Conservation (phyloP, 2,113 vertebrate genomes). For the Oenanthe oenanthe region DNA sequence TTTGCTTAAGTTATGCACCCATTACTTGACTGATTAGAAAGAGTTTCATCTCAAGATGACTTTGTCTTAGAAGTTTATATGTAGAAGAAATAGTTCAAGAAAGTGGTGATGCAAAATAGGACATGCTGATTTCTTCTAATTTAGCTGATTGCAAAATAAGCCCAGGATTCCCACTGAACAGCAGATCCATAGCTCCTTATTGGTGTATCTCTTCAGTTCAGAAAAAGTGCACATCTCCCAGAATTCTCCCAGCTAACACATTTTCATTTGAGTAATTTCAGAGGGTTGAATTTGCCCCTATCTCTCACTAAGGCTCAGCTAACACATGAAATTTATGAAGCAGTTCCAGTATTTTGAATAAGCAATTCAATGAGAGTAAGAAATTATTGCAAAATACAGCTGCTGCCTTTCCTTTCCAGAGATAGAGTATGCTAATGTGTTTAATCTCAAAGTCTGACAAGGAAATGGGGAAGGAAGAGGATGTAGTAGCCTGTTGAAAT, state of each 20-base stretch:
- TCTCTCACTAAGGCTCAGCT: background rate
- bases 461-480: background rate
- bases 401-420: background rate
- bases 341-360: background rate
- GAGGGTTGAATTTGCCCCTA: background rate
- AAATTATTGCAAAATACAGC: slow-evolving; percentile 10
- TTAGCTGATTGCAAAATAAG: background rate
- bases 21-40: background rate
- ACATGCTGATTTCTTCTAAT: background rate
- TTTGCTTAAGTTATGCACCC: background rate
- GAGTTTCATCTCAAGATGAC: background rate
- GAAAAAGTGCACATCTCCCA: background rate
- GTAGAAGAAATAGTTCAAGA: background rate
- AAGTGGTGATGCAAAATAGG: background rate
- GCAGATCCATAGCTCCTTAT: background rate
- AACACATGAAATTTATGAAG: background rate
- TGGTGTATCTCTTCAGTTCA: background rate
- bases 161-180: background rate
- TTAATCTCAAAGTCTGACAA: slow-evolving; percentile 32
- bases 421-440: slow-evolving; percentile 16
- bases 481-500: background rate
- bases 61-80: background rate
- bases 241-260: background rate
- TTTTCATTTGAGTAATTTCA: background rate
- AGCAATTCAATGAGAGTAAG: background rate